Evolutionary conservation across 2,113 vertebrate species (phyloP).

Genomic region (Poicephalus meyeri): DNA sequence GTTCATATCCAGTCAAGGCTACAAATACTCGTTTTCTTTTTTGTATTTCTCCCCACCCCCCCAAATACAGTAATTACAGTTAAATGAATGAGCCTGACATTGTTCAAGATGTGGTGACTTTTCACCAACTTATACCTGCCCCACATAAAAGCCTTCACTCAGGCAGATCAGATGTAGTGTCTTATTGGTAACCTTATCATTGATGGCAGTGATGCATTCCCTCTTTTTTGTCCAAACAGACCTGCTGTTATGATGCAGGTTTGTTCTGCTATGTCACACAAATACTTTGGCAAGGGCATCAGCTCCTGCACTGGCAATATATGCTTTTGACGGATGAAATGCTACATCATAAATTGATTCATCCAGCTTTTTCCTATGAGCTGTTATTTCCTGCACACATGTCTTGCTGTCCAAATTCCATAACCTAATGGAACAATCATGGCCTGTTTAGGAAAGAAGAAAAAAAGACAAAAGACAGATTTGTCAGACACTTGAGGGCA

Average conservation of each 20-base stretch:
- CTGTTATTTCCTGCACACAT: constrained; percentile 98
- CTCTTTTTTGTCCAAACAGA: constrained; percentile 77
- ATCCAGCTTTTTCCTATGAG: constrained; percentile 97
- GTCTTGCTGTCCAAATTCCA: constrained; percentile 99
- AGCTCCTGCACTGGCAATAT: constrained; percentile 96
- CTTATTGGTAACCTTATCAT: constrained; percentile 74
- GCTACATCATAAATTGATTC: constrained; percentile 99
- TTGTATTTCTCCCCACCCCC: constrained; percentile 60
- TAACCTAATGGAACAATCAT: constrained; percentile 97
- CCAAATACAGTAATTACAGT: constrained; percentile 86
- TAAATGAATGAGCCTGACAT: constrained; percentile 81
- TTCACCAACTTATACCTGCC: constrained; percentile 74
- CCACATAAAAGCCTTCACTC: constrained; percentile 64
- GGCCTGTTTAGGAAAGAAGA: constrained; percentile 79
- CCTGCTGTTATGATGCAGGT: constrained; percentile 65
- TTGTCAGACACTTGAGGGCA: not conserved
- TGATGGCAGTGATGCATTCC: constrained; percentile 87
- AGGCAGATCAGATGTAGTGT: constrained; percentile 85
- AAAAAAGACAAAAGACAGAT: not conserved
- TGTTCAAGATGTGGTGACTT: constrained; percentile 71
- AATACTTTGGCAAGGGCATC: constrained; percentile 99
- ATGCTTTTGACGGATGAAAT: constrained; percentile 99
- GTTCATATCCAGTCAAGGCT: constrained; percentile 82
- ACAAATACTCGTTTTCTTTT: constrained; percentile 82
- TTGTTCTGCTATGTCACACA: constrained; percentile 81